A percentile compares a stretch with the other conserved stretches of the same genome.
phyloP scores from a whole-genome alignment of 2,797 vertebrate genomes.

The Manis crassicaudata region DNA sequence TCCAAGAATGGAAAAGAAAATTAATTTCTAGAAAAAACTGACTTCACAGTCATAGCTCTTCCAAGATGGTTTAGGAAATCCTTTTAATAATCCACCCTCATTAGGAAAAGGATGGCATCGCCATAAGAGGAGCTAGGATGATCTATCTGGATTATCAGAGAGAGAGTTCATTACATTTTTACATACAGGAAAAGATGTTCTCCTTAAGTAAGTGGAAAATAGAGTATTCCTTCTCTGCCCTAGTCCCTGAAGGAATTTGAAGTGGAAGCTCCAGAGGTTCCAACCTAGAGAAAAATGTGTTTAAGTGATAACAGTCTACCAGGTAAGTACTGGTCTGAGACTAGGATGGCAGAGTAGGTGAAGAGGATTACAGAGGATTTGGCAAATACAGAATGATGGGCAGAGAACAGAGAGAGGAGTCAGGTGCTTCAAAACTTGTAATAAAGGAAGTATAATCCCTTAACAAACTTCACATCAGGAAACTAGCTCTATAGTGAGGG shows the following conservation, averaged over 20 bases:
- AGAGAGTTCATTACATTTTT: neutral
- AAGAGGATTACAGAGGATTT: neutral
- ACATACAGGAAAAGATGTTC: neutral
- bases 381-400: neutral
- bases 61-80: neutral
- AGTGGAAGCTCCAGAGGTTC: neutral
- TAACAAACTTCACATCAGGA: neutral
- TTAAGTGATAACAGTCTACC: neutral
- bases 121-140: neutral
- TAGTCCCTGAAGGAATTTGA: neutral
- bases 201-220: constrained; percentile 5
- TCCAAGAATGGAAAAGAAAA: neutral
- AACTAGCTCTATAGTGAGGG: neutral
- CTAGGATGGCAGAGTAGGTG: neutral
- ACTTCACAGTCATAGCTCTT: neutral
- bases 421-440: neutral
- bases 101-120: neutral
- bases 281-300: neutral
- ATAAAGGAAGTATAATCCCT: no score
- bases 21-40: neutral
- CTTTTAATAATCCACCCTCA: neutral
- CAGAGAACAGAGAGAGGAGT: neutral
- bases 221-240: neutral
- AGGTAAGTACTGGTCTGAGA: neutral
- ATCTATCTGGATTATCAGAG: neutral